Base-by-base conservation (phyloP, 2,797 vertebrate genomes). In the Hippoglossus hippoglossus region DNA sequence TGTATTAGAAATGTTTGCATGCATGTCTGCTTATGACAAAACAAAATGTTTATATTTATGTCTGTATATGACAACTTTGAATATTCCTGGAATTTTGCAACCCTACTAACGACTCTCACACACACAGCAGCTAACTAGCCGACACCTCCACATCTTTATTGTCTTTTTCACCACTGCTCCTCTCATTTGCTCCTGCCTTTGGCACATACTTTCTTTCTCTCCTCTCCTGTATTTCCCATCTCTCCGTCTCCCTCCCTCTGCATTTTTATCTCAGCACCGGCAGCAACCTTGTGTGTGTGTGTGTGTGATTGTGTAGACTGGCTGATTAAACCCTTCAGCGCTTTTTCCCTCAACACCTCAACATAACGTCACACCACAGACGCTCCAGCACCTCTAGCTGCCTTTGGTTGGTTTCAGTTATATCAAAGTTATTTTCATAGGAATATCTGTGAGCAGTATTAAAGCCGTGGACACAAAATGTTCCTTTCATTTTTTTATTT, bases 261-360 rank as follows among this genome's bases (percentile, higher is more conserved):
- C 74, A 75, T 84, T 88, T 85, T 77, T 72, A 63, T 82, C 71
- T 70, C 68, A 53, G 25, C 78, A 81, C 77, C 83, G 86, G 75
- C 77, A 80, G 80, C 75, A 81, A 58, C 51, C 22, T 53, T n/a
- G 3, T 52, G 15, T 67, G 24, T 49, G 16, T 67, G 61, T 62
- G 49, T 74, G 55, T 59, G 54, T 80, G 39, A 55, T 76, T 63
- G 73, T 69, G 55, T 65, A 63, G 68, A 81, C 63, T 63, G 79
- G 26, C 77, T 79, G 84, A 83, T 90, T 82, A 87, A 84, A 71
- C 67, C 85, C 80, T 68, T 65, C 72, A 82, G 77, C 41, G 5
- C 62, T 75, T 63, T 75, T 82, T 81, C 50, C 69, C 71, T 76
- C 70, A 54, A 55, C 70, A 55, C 69, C 55, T 67, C 71, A 47